A percentile compares a stretch with the other conserved stretches of the same genome.
phyloP scores from a whole-genome alignment of 2,888 invertebrate genomes.

The Cheilosia vulpina region DNA sequence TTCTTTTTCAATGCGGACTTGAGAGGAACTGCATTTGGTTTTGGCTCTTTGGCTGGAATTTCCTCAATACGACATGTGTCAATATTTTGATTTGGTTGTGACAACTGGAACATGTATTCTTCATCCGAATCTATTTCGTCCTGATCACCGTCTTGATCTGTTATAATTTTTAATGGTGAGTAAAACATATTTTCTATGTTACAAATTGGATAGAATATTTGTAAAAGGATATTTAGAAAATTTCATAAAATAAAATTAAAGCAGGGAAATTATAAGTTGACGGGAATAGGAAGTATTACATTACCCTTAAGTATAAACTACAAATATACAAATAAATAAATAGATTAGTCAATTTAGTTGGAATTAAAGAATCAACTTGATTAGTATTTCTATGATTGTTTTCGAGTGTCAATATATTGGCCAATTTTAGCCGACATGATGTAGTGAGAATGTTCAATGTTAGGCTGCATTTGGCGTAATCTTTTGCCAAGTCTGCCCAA shows the following conservation, averaged over 20 bases:
- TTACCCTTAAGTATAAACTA: conserved; percentile 53
- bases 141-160: conserved; percentile 85
- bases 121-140: conserved; percentile 88
- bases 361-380: not conserved
- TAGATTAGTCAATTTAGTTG: conserved; percentile 34
- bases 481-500: too few species aligned
- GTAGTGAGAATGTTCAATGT: too few species aligned
- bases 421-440: too few species aligned
- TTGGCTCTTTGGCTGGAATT: conserved; percentile 96
- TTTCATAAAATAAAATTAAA: conserved; percentile 21
- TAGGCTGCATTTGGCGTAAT: too few species aligned
- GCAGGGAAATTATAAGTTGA: conserved; percentile 44
- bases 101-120: conserved; percentile 86
- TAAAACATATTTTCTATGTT: not conserved
- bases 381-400: not conserved
- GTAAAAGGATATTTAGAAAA: conserved; percentile 4
- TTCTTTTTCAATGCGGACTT: conserved; percentile 97
- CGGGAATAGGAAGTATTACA: conserved; percentile 35
- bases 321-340: conserved; percentile 44
- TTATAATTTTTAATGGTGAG: not conserved
- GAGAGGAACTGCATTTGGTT: conserved; percentile 94
- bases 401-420: not conserved
- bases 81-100: conserved; percentile 87
- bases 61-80: conserved; percentile 95
- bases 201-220: conserved; percentile 13